Evolutionary conservation across 2,797 vertebrate genomes (phyloP), one percentile per base, ranked within the genome.

Genomic region (Pipistrellus pipistrellus): DNA sequence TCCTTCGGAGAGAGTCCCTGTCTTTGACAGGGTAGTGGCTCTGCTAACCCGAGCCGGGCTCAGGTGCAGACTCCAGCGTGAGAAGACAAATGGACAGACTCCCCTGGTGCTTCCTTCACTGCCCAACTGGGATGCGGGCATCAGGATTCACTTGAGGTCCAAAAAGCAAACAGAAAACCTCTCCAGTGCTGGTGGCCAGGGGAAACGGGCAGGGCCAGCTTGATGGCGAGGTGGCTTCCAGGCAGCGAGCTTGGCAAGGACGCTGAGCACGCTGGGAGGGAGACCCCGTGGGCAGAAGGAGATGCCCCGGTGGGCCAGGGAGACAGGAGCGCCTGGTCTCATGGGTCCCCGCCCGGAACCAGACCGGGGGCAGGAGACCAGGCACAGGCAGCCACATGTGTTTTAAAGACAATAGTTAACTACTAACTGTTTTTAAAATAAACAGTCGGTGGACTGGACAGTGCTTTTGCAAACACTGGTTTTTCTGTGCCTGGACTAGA

Each of bases 391-490:
- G 14, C 27, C 48, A 4, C 3, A 41, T 4, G 6, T 44, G 0
- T n/a, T 83, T 64, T 51, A 30, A 48, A 76, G 68, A 89, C 64
- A 8, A 25, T 13, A 55, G 32, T 59, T 75, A 69, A 62, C n/a
- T 73, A 25, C 17, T 2, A 3, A 32, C 4, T 55, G 48, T 76
- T 86, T 81, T 72, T 64, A 76, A 53, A 53, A 75, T 46, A n/a
- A 48, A 51, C 23, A 23, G 73, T 76, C 3, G 6, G 32, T 32
- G n/a, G n/a, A 32, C 9, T 4, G 17, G 46, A 20, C 46, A 32
- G 48, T 21, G 30, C 18, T 84, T 83, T 85, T 69, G 64, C 17
- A 72, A 90, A 93, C 91, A 87, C 8, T 57, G 46, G 12, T 91
- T 88, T 88, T 87, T 73, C 6, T 72, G 51, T 84, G 32, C 13